Percentiles rank a stretch among this genome's conserved stretches.
Evolutionary conservation across 2,797 vertebrate species (phyloP).

Genomic region (Urocyon cinereoargenteus): DNA sequence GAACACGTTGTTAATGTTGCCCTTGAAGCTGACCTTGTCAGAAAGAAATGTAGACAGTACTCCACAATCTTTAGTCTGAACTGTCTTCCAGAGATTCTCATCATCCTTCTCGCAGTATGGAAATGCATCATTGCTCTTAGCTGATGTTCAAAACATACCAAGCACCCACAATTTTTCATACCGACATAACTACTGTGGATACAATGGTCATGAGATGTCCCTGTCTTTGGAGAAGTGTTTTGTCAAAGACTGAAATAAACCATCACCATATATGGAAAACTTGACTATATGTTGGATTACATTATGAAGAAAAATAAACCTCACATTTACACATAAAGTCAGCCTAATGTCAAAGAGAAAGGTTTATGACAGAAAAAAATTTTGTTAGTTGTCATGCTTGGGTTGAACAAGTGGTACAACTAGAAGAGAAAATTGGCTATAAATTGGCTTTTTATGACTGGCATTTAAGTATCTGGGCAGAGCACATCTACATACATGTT

Average conservation of each 20-base stretch:
- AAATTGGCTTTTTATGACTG: neutral
- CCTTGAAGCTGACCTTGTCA: conserved; percentile 86
- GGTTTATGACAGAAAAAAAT: neutral
- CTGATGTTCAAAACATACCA: conserved; percentile 61
- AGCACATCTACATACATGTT: neutral
- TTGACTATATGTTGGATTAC: neutral
- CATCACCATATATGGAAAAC: neutral
- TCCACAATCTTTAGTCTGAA: conserved; percentile 69
- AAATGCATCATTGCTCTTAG: conserved; percentile 73
- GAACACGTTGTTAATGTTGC: conserved; percentile 85
- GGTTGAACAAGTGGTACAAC: neutral
- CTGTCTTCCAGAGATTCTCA: conserved; percentile 63
- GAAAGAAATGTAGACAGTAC: conserved; percentile 80
- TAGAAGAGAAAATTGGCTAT: neutral
- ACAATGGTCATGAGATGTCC: neutral
- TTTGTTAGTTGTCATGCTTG: neutral
- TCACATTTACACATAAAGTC: neutral
- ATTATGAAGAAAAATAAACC: neutral
- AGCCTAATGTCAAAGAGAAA: neutral
- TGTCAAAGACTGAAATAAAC: conserved; percentile 28
- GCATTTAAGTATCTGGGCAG: neutral
- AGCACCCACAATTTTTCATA: neutral
- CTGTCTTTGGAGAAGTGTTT: neutral
- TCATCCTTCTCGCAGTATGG: conserved; percentile 43
- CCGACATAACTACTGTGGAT: neutral